phyloP scores from a whole-genome alignment of 2,797 vertebrate species.

The Heteromormyrus szaboi region DNA sequence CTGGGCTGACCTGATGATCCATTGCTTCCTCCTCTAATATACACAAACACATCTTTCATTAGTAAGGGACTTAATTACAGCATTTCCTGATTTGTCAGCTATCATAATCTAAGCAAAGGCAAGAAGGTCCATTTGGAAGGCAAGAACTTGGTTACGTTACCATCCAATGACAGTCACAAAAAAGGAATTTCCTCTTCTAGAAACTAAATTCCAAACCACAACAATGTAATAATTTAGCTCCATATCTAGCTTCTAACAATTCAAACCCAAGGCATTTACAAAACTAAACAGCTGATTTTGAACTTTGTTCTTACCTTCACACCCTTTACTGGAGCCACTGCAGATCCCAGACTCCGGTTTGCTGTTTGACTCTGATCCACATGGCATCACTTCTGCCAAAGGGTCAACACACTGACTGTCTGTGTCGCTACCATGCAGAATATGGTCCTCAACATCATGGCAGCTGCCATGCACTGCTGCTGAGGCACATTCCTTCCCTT shows the following conservation, averaged over 20 bases:
- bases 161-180: neutral
- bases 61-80: neutral
- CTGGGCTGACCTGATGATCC: slow-evolving; percentile 84
- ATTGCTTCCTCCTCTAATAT: slow-evolving; percentile 77
- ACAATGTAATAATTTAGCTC: neutral
- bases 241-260: neutral
- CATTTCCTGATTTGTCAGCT: neutral
- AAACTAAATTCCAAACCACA: neutral
- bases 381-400: neutral
- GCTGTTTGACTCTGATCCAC: neutral
- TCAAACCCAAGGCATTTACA: neutral
- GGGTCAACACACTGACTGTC: neutral
- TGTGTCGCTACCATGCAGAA: neutral
- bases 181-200: neutral
- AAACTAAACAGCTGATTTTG: neutral
- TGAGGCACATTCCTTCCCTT: slow-evolving; percentile 50
- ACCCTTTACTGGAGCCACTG: neutral
- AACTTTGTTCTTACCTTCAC: neutral
- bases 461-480: neutral
- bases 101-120: neutral
- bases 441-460: neutral
- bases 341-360: neutral
- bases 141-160: neutral
- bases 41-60: neutral
- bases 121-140: neutral